These are phyloP conservation scores for Oryctolagus cuniculus DNA, from an alignment of 2,113 vertebrate species.

Conservation along the genomic window mOryCun1.1 NC_091433.1:170961501-170962000, in stretches of 20 bases:
- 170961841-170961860: constrained; percentile 56
- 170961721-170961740: constrained; percentile 81
- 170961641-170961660: constrained; percentile 79
- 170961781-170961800: constrained; percentile 52
- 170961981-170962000: not conserved
- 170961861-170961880: constrained; percentile 60
- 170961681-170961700: constrained; percentile 74
- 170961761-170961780: constrained; percentile 62
- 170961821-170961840: constrained; percentile 65
- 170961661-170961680: constrained; percentile 82
- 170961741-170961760: constrained; percentile 76
- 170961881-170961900: constrained; percentile 59
- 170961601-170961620: constrained; percentile 68
- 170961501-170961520: constrained; percentile 52
- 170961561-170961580: constrained; percentile 52
- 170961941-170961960: constrained; percentile 32
- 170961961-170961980: constrained; percentile 12
- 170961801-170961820: constrained; percentile 57
- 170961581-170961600: constrained; percentile 52
- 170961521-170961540: constrained; percentile 42
- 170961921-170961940: constrained; percentile 78
- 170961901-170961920: constrained; percentile 68
- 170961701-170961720: constrained; percentile 77
- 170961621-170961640: constrained; percentile 76
- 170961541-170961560: constrained; percentile 34